A percentile compares a stretch with the other conserved stretches of the same genome.
phyloP scores from a whole-genome alignment of 2,113 vertebrate species.

The Apus apus region DNA sequence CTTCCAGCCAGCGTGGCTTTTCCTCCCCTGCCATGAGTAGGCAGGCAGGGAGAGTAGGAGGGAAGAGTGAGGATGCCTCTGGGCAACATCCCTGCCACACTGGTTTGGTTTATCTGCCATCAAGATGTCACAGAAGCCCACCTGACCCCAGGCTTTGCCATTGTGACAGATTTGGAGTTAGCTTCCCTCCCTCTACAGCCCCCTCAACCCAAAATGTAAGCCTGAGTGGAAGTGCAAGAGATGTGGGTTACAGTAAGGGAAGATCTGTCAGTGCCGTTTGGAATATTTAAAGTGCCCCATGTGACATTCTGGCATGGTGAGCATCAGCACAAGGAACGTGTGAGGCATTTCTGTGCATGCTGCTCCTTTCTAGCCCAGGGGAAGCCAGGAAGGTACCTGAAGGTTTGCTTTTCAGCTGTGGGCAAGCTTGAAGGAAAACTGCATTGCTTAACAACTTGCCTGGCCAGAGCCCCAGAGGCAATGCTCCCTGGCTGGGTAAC shows the following conservation, averaged over 20 bases:
- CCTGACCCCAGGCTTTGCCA: background rate
- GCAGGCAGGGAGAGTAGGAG: background rate
- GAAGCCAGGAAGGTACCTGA: background rate
- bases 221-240: background rate
- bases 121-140: background rate
- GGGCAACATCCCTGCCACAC: background rate
- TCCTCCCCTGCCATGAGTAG: background rate
- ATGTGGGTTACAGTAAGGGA: background rate
- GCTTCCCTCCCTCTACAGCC: background rate
- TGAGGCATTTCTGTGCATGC: background rate
- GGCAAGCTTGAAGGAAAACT: background rate
- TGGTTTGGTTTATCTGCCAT: background rate
- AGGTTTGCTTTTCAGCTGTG: background rate
- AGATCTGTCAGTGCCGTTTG: background rate
- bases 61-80: background rate
- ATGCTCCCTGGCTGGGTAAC: background rate
- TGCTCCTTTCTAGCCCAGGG: background rate
- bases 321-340: background rate
- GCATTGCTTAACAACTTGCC: background rate
- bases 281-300: background rate
- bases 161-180: background rate
- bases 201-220: background rate
- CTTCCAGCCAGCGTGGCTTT: background rate
- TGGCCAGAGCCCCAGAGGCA: background rate
- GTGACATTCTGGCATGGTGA: background rate